phyloP scores from a whole-genome alignment of 1,140 invertebrate species.

The Camponotus pennsylvanicus region DNA sequence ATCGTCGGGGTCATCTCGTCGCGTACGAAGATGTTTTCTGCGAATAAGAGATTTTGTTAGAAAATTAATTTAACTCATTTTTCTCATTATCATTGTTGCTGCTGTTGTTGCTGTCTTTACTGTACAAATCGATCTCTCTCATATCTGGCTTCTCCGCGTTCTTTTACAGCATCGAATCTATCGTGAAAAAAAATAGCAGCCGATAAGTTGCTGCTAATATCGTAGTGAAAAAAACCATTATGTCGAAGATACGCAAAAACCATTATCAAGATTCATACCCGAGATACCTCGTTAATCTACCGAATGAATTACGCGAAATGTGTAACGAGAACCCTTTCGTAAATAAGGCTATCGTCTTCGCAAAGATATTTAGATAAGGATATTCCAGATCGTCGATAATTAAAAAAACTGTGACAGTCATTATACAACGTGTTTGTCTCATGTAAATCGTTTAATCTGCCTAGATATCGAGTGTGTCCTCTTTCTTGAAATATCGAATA shows the following conservation, averaged over 20 bases:
- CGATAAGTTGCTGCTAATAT: constrained; percentile 28
- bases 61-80: constrained; percentile 17
- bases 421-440: background rate
- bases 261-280: constrained; percentile 16
- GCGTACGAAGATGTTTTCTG: constrained; percentile 64
- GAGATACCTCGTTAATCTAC: constrained; percentile 35
- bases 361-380: constrained; percentile 39
- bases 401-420: background rate
- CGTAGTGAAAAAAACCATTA: too few relatives aligned
- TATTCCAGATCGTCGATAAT: constrained; percentile 43
- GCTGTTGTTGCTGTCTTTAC: background rate
- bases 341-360: constrained; percentile 46
- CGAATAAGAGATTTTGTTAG: constrained; percentile 34
- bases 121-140: too few relatives aligned
- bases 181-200: constrained; percentile 2
- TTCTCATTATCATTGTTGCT: background rate
- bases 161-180: background rate
- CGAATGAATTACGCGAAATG: constrained; percentile 28
- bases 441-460: background rate
- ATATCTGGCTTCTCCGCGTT: background rate
- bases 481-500: background rate
- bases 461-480: background rate
- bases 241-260: background rate
- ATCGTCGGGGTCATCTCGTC: constrained; percentile 54
- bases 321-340: constrained; percentile 41